These are phyloP conservation scores for Benthosema pterotum DNA, from an alignment of 2,797 vertebrate genomes.

Conservation along the genomic window DNA sequence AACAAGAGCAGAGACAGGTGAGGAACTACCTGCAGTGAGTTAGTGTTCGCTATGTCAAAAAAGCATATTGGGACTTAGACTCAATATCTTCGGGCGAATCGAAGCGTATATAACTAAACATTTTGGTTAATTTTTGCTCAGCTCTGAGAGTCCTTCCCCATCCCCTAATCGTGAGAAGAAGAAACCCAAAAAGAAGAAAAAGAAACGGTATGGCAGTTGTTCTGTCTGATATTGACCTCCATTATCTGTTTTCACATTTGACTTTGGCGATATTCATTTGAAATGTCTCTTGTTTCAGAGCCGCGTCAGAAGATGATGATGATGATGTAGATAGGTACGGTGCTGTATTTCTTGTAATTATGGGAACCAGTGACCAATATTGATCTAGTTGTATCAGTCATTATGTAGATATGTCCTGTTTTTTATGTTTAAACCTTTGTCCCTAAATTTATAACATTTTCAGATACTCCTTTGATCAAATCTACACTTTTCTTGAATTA, in stretches of 20 bases:
- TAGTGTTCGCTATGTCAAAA: too few relatives aligned
- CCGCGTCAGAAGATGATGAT: constrained; percentile 60
- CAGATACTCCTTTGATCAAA: too few relatives aligned
- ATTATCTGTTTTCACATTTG: background rate
- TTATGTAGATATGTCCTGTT: too few relatives aligned
- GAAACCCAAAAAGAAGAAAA: constrained; percentile 79
- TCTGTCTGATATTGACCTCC: accelerated
- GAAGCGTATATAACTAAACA: too few relatives aligned
- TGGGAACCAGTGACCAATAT: too few relatives aligned
- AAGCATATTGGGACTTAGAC: too few relatives aligned
- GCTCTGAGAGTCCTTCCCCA: constrained; percentile 76
- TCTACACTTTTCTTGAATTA: too few relatives aligned
- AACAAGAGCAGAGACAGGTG: constrained; percentile 81
- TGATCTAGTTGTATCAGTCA: too few relatives aligned
- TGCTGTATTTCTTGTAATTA: background rate
- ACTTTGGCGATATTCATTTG: background rate
- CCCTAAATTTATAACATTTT: too few relatives aligned
- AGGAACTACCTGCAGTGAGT: constrained; percentile 11
- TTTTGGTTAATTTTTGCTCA: constrained; percentile 35
- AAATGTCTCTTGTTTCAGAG: constrained; percentile 64
- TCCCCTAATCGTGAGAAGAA: constrained; percentile 78
- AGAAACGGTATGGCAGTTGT: constrained; percentile 67
- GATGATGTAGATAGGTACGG: constrained; percentile 64
- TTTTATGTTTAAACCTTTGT: too few relatives aligned
- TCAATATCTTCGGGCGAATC: too few relatives aligned